A percentile compares a stretch with the other conserved stretches of the same genome.
Evolutionary conservation across 2,113 vertebrate genomes (phyloP).

Genomic region (Hoplias malabaricus): DNA sequence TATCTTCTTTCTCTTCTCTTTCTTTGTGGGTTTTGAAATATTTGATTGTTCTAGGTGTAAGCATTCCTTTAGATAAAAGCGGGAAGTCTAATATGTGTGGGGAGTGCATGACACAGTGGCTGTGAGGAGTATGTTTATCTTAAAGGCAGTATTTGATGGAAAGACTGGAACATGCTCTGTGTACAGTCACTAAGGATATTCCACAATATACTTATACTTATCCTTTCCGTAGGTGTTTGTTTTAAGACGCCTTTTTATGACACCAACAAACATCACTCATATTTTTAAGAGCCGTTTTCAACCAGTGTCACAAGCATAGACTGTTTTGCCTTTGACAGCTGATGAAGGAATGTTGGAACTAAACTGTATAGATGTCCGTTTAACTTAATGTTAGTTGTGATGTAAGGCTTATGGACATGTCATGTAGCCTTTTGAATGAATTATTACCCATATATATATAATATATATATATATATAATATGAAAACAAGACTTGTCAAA

Average conservation of each 20-base stretch:
- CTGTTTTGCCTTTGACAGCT: too few relatives aligned
- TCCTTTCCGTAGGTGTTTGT: too few relatives aligned
- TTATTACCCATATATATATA: too few relatives aligned
- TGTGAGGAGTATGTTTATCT: background rate
- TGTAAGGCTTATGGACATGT: too few relatives aligned
- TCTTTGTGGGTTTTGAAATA: background rate
- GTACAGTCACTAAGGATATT: too few relatives aligned
- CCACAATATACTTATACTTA: too few relatives aligned
- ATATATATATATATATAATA: background rate
- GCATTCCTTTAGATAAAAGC: background rate
- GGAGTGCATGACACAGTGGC: background rate
- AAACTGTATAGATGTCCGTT: too few relatives aligned
- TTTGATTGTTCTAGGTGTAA: background rate
- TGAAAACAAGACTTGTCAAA: background rate
- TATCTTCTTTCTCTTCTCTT: slow-evolving; percentile 19
- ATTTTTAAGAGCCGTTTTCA: background rate
- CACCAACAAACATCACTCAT: background rate
- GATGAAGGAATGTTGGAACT: too few relatives aligned
- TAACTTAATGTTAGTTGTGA: too few relatives aligned
- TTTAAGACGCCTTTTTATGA: too few relatives aligned
- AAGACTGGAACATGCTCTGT: too few relatives aligned
- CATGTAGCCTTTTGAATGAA: background rate
- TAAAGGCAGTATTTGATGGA: background rate
- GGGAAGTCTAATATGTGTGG: background rate
- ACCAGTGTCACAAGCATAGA: too few relatives aligned